Base-by-base conservation (phyloP, 2,797 vertebrate species). In the Poeciliopsis presidionis region DNA sequence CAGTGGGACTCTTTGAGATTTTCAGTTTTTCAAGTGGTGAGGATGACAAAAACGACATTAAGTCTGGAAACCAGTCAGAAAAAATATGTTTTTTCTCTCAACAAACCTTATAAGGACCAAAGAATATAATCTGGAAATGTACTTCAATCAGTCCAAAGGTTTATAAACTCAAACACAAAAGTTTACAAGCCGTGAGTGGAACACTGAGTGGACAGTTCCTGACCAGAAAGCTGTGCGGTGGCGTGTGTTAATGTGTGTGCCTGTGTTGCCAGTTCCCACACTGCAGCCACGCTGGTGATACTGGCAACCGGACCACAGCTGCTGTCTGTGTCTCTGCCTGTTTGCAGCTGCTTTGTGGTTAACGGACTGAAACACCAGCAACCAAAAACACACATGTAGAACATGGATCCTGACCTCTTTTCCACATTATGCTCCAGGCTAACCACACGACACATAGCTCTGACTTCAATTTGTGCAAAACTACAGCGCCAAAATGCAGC, bases 291-390 rank as follows among this genome's bases (percentile, higher is more conserved):
- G 90, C 81, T 81, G 90, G 82, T 81, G 87, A 89, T 77, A 83
- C 80, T 90, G 93, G 91, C 91, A 91, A 92, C 92, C 87, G 87
- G 87, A 84, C 90, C 82, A 81, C 92, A 94, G 91, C 92, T 93
- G 93, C 84, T 84, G 77, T 74, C 80, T 43, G 83, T 90, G 83
- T 91, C 47, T 72, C 70, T 76, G 81, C 69, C 83, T 67, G 81
- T 28, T 74, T 86, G 85, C 90, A 91, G 91, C 91, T 93, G 91
- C 76, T n/a, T 74, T 76, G 81, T 3, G 45, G 85, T 80, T 63
- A 1, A 67, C 43, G 0, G 73, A 28, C 83, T 74, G 57, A 73
- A 85, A 85, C 90, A 75, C 61, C 61, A 30, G 81, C 77, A 67
- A 89, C 84, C 85, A 80, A 81, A 84, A 81, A 84, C 41, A 85